Conservation (phyloP, 2,113 vertebrate genomes). For the Struthio camelus region DNA sequence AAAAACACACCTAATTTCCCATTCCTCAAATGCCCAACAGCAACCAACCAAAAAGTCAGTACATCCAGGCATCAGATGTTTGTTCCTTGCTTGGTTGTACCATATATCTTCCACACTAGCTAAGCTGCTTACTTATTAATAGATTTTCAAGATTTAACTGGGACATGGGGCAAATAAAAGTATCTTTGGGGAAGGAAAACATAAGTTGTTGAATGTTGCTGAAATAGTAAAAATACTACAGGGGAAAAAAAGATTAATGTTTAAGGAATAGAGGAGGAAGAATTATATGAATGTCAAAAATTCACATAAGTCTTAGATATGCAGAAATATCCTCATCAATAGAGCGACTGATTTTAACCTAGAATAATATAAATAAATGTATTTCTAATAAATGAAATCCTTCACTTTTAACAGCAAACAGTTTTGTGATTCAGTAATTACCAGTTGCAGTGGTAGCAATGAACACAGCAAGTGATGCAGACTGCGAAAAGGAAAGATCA, state of each 20-base stretch:
- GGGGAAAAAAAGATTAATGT: background rate
- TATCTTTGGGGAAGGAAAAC: background rate
- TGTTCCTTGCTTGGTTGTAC: background rate
- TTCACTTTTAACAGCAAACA: background rate
- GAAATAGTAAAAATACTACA: background rate
- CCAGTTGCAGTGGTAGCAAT: background rate
- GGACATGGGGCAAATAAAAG: background rate
- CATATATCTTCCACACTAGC: background rate
- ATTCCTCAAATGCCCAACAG: background rate
- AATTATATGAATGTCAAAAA: background rate
- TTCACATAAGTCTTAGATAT: background rate
- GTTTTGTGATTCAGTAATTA: background rate
- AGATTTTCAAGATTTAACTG: background rate
- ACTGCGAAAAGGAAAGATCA: background rate
- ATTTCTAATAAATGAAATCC: background rate
- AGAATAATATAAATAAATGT: background rate
- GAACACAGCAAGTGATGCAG: background rate
- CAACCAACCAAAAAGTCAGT: background rate
- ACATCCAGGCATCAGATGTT: background rate
- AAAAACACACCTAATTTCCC: background rate
- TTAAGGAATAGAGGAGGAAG: background rate
- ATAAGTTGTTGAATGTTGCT: background rate
- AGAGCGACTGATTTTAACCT: background rate
- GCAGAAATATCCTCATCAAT: background rate
- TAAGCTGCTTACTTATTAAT: background rate